Evolutionary conservation across 1,140 invertebrate genomes (phyloP), one percentile per base, ranked within the genome.

Genomic region (Cydia fagiglandana): DNA sequence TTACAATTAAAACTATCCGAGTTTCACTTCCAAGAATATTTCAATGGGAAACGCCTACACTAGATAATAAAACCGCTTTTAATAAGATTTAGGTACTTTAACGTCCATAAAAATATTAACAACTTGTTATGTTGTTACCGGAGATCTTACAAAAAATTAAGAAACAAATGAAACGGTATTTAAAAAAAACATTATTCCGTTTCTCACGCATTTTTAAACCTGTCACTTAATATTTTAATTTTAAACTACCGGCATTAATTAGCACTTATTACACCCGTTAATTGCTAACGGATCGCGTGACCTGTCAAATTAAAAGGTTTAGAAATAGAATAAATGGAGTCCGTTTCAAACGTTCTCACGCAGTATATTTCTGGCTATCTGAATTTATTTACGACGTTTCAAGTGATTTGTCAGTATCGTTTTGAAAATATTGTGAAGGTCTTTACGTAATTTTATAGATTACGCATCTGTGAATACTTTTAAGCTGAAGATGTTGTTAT

Each of bases 191-290:
- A 53, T n/a, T 68, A 28, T 34, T 28, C n/a, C 20, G 28, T 70
- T 70, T 70, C 66, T 41, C 66, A 70, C 66, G 66, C 34, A 34
- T 70, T 38, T 70, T 41, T 24, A 38, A 34, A 24, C 30, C 9
- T 70, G 66, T 70, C 66, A 41, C 34, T 70, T 70, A 17, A 66
- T 45, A 70, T 70, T 70, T 70, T 61, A 70, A 70, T 70, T 70
- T 41, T 7, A 70, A 70, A 17, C 66, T 45, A 70, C 34, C 38
- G 15, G 34, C 66, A 70, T 70, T 70, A n/a, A 70, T 70, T 70
- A 70, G 34, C 30, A 38, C 30, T 17, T 38, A 38, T 70, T 70
- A 70, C 3, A 24, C 34, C n/a, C 30, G 66, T 41, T 70, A 70
- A 70, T 45, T 70, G 38, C 66, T 41, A 38, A 38, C 28, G 66